Conservation (phyloP, 2,797 vertebrate genomes). For the Neosilurus hyrtlii region DNA sequence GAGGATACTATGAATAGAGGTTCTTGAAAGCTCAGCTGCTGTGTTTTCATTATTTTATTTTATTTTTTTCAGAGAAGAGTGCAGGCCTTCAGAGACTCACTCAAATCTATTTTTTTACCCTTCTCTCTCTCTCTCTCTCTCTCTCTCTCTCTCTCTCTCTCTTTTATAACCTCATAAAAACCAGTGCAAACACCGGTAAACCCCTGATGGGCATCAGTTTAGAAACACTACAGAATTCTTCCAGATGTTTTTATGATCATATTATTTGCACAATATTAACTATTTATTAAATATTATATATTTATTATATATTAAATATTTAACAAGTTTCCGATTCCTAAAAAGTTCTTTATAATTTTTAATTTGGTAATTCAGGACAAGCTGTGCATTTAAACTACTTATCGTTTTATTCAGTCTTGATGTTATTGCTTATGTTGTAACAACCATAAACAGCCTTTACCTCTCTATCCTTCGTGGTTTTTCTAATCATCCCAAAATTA, state of each 20-base stretch:
- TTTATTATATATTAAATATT: too few relatives aligned
- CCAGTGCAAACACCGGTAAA: not conserved
- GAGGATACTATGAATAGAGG: not conserved
- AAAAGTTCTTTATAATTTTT: not conserved
- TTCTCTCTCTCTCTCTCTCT: not conserved
- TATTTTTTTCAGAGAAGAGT: not conserved
- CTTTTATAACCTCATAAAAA: not conserved
- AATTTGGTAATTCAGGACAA: not conserved
- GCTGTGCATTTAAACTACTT: not conserved
- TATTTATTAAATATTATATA: too few relatives aligned
- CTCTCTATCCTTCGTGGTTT: too few relatives aligned
- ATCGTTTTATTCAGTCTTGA: not conserved
- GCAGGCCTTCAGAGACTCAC: not conserved
- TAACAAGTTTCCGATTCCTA: too few relatives aligned
- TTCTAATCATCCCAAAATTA: too few relatives aligned
- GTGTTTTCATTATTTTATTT: not conserved
- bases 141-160: not conserved
- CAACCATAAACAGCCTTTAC: too few relatives aligned
- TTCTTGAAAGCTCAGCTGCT: not conserved
- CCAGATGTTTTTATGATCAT: not conserved
- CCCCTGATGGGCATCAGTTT: not conserved
- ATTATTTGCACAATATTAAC: too few relatives aligned
- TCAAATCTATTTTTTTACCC: not conserved
- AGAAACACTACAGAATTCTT: not conserved
- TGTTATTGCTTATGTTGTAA: too few relatives aligned